Base-by-base conservation (phyloP, 1,140 invertebrate species). In the Acromyrmex heyeri region DNA sequence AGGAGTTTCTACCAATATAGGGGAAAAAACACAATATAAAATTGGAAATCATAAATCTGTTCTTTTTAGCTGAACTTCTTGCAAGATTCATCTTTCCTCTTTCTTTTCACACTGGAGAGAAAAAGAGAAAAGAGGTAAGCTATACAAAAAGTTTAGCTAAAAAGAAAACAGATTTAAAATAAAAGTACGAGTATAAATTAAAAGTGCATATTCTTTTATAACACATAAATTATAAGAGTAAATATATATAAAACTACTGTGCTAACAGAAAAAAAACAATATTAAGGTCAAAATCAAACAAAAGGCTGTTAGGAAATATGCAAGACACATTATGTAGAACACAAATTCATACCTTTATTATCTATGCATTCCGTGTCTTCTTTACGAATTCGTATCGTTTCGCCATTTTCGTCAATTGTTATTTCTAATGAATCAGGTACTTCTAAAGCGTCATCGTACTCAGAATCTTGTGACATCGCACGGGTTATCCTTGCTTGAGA, bases 381-480 rank as follows among this genome's bases (percentile, higher is more conserved):
- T 21, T 93, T 89, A 93, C 61, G 91, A 44, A 95, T 91, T 83
- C 95, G 92, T 4, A 95, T 94, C 3, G 95, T 94, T 30, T 95
- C 95, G 34, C 95, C 95, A 88, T 96, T 95, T 61, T 96, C 95
- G 50, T 96, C 93, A 67, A 96, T 92, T 6, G 95, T 93, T 44
- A 96, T 95, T 67, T 95, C 96, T 12, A 96, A 94, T 6, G 96
- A 96, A 86, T 96, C 96, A 55, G 96, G 96, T 87, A 97, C 95
- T 72, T 94, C 96, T 73, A 97, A 91, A 86, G 95, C 95, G 92
- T 97, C 96, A 92, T 97, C 96, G 90, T 95, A 97, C 85, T 97
- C 96, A 53, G 95, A 96, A 81, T 97, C 96, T 34, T 95, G 92
- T 21, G 92, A 92, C 38, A 90, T 59, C 6, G 34, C 30, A 50